A percentile compares a stretch with the other conserved stretches of the same genome.
phyloP scores from a whole-genome alignment of 2,888 invertebrate species.

The Ochropleura plecta region DNA sequence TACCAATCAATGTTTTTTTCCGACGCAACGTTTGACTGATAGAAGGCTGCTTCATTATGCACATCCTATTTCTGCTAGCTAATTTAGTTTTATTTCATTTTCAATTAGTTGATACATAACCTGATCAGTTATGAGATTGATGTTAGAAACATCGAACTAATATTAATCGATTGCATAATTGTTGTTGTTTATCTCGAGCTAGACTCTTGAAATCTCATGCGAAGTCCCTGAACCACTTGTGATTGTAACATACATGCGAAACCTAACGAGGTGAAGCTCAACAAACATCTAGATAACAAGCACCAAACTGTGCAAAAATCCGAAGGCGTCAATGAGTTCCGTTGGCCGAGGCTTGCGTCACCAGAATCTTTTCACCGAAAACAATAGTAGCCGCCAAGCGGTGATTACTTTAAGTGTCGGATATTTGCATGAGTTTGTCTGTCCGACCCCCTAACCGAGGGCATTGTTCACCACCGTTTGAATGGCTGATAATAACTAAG shows the following conservation, averaged over 20 bases:
- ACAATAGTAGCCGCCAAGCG: constrained; percentile 78
- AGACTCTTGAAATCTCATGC: constrained; percentile 34
- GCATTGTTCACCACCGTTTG: constrained; percentile 84
- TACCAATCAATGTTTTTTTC: constrained; percentile 52
- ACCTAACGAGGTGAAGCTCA: constrained; percentile 22
- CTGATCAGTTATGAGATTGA: constrained; percentile 28
- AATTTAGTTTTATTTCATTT: constrained; percentile 30
- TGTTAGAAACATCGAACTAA: constrained; percentile 12
- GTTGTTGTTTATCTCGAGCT: constrained; percentile 32
- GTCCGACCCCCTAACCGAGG: constrained; percentile 82
- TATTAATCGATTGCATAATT: constrained; percentile 41
- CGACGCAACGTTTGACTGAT: constrained; percentile 46
- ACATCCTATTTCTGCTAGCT: constrained; percentile 19
- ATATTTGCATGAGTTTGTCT: constrained; percentile 83
- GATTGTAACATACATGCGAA: constrained; percentile 32
- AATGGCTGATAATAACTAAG: constrained; percentile 84
- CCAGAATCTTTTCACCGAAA: constrained; percentile 76
- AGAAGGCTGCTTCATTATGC: constrained; percentile 37
- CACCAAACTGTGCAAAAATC: constrained; percentile 49
- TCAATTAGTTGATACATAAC: constrained; percentile 37
- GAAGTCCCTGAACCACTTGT: constrained; percentile 52
- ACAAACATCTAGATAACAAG: constrained; percentile 34
- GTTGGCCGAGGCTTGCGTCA: constrained; percentile 70
- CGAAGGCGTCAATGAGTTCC: constrained; percentile 54
- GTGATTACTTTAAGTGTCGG: constrained; percentile 81